Base-by-base conservation (phyloP, 1,140 invertebrate genomes). In the Zaprionus africanus region DNA sequence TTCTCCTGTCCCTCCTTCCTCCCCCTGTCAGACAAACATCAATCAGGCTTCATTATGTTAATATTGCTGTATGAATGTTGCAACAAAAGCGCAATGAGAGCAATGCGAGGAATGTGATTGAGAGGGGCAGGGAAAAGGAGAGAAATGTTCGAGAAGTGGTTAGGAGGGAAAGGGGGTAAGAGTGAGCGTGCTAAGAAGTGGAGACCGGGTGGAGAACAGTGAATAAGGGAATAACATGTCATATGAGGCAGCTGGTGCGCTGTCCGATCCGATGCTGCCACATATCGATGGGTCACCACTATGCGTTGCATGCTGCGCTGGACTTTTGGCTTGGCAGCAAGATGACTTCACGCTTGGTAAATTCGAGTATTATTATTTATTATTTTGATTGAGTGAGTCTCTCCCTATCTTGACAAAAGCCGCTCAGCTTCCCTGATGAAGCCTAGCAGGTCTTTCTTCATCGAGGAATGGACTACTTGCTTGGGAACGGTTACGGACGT, bases 41-140 rank as follows among this genome's bases (percentile, higher is more conserved):
- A 87, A 87, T 87, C 84, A 87, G 79, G 67, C 65, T 81, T 78
- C 66, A 87, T 87, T 87, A 87, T 87, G 84, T 70, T 88, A 87
- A 87, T 87, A 87, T 75, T 88, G 72, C 80, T 43, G 80, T 77
- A 72, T 46, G 79, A 82, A 87, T 82, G 73, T 87, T 78, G 81
- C 85, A 88, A 87, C 81, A 88, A 87, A 87, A 88, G 83, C 66
- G 77, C 84, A 84, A 57, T 57, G 61, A 65, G 58, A 49, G 34
- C 11, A 57, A 28, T 22, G 15, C 26, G 49, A 24, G 51, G 26
- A 1, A 13, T 56, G 19, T 17, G 13, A 15, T 49, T 4, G 5
- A 22, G 17, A 22, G 51, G 34, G 22, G 5, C 5, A 24, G 7
- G 6, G 28, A 7, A 6, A 31, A 31, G 28, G 28, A 6, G 46